Base-by-base conservation (phyloP, 2,888 invertebrate genomes). In the Aspidiotus destructor region DNA sequence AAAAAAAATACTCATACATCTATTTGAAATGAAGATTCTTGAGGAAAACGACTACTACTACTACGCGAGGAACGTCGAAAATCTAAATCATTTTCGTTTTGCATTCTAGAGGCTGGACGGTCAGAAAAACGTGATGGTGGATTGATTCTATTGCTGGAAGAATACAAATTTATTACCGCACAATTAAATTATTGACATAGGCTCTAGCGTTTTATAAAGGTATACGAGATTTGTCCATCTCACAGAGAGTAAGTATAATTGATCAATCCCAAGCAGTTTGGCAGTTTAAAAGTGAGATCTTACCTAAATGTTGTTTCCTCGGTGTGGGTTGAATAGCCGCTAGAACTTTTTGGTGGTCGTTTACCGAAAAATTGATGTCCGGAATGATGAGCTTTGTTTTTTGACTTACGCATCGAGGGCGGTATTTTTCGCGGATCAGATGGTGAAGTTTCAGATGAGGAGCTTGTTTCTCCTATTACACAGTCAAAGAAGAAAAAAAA, bases 51-150 rank as follows among this genome's bases (percentile, higher is more conserved):
- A 58, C 73, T 72, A 54, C 74, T 72, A 58, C 73, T 72, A 54
- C 28, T 28, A 42, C 73, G 71, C 10, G 73, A 73, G 42, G 72
- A 70, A 17, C 73, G 68, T 42, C 73, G 71, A 57, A 71, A 69
- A 72, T 80, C 80, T 41, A 77, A 74, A 72, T 80, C 80, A 73
- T 77, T 79, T 70, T 79, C 74, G 69, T 79, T 79, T 70, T 77
- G 68, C 72, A 75, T 72, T 3, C 74, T 73, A 70, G 73, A 73
- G 8, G 73, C 74, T 15, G 73, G 71, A 15, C 72, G 71, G 81
- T 92, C 91, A 74, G 90, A 89, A 83, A 92, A 92, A 73, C 90
- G 85, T 75, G 87, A 85, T 75, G 91, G 90, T 75, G 90, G 91
- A 81, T 91, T 87, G 76, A 89, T 87, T 79, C 87, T 85, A 76